phyloP scores from a whole-genome alignment of 2,888 invertebrate species.

The Pecten maximus region DNA sequence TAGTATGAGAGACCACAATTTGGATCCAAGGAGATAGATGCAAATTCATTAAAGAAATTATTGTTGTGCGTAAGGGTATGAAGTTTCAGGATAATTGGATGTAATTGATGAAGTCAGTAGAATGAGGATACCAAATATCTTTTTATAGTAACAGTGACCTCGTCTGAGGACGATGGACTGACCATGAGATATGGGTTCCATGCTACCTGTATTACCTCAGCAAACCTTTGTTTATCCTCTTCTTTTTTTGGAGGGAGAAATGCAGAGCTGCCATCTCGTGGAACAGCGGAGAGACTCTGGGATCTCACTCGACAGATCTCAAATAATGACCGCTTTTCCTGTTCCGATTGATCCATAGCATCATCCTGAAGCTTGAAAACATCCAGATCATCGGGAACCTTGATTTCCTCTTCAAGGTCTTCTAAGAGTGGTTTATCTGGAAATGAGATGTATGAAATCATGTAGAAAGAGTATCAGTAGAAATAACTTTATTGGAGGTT shows the following conservation, averaged over 20 bases:
- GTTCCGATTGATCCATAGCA: background rate
- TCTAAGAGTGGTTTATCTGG: background rate
- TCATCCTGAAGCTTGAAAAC: constrained; percentile 26
- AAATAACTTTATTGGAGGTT: no score
- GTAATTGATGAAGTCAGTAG: no score
- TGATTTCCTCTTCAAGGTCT: background rate
- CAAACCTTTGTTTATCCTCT: constrained; percentile 43
- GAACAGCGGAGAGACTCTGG: constrained; percentile 74
- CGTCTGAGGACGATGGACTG: no score
- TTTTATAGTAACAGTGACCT: no score
- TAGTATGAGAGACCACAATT: no score
- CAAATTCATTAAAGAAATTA: no score
- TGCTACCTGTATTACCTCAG: constrained; percentile 55
- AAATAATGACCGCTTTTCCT: constrained; percentile 54
- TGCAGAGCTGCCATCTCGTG: constrained; percentile 64
- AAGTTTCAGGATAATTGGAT: no score
- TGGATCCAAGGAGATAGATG: no score
- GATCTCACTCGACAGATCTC: constrained; percentile 63
- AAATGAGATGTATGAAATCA: background rate
- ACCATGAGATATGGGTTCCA: no score
- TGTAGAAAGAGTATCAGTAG: no score
- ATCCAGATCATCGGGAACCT: background rate
- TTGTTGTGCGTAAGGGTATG: no score
- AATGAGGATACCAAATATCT: no score
- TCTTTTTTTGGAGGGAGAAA: constrained; percentile 57